Conservation (phyloP, 2,888 invertebrate genomes). For the Drosophila austrosaltans region DNA sequence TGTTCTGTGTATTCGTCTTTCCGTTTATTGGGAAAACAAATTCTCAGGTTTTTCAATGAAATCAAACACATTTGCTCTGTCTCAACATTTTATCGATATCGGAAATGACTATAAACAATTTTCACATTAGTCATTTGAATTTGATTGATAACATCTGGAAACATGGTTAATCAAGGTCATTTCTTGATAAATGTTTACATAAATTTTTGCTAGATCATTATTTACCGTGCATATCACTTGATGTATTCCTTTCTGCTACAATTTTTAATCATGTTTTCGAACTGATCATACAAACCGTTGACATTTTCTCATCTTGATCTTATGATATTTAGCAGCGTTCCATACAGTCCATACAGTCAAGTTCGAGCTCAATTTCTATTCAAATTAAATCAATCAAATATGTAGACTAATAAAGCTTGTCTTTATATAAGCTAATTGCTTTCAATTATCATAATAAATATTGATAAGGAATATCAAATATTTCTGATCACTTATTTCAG, state of each 20-base stretch:
- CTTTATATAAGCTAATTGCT: background rate
- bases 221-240: no score
- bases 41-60: background rate
- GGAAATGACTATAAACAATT: background rate
- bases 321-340: no score
- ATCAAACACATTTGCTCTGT: background rate
- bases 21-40: background rate
- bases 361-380: background rate
- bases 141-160: background rate
- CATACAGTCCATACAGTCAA: no score
- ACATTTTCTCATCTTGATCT: no score
- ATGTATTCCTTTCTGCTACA: no score
- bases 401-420: background rate
- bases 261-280: background rate
- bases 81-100: background rate
- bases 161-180: background rate
- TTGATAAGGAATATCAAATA: no score
- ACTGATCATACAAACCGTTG: no score
- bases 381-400: constrained; percentile 1
- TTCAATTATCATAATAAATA: background rate
- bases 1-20: background rate
- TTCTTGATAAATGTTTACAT: constrained; percentile 1
- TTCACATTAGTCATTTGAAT: background rate
- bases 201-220: background rate
- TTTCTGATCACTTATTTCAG: constrained; percentile 81